Conservation (phyloP, 2,797 vertebrate genomes). For the Potorous gilbertii region DNA sequence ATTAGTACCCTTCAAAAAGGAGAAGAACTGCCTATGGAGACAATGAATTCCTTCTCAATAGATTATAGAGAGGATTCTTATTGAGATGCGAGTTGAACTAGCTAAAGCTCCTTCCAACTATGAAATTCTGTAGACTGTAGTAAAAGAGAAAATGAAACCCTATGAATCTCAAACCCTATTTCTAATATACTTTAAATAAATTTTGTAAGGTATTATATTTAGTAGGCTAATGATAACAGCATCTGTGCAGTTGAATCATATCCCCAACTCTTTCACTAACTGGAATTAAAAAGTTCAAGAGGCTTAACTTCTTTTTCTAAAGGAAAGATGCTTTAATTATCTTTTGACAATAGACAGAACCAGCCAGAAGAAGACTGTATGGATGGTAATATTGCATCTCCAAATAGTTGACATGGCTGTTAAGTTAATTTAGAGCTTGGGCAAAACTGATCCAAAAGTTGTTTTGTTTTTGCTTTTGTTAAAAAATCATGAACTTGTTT, state of each 20-base stretch:
- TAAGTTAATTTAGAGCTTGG: background rate
- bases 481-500: background rate
- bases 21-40: background rate
- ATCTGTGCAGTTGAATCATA: background rate
- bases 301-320: background rate
- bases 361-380: background rate
- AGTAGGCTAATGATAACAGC: background rate
- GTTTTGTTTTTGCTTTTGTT: background rate
- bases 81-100: background rate
- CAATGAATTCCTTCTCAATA: background rate
- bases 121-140: background rate
- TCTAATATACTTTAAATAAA: background rate
- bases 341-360: too few species aligned
- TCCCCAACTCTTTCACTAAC: background rate
- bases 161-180: background rate
- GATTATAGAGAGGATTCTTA: background rate
- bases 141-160: background rate
- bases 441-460: background rate
- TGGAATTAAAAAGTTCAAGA: background rate
- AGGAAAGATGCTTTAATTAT: background rate
- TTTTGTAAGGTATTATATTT: background rate
- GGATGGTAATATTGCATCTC: background rate
- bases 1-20: background rate
- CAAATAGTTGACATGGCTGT: background rate
- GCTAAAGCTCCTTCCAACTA: background rate